phyloP scores from a whole-genome alignment of 2,797 vertebrate species.

The Neosilurus mollespiculum region DNA sequence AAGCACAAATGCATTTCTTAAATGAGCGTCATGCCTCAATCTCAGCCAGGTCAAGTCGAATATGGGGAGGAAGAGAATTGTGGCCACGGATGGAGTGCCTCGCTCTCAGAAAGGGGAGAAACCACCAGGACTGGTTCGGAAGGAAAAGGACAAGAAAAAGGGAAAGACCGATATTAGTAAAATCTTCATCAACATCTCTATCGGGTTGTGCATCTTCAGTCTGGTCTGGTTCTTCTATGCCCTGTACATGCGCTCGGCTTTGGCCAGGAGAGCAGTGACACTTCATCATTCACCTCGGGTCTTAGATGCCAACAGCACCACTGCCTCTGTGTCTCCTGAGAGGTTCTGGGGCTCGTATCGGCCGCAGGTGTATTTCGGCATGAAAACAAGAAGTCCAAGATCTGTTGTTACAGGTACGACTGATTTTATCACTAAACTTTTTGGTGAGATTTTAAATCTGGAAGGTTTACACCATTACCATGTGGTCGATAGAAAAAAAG shows the following conservation, averaged over 20 bases:
- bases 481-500: not conserved
- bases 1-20: not conserved
- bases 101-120: constrained; percentile 74
- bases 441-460: not conserved
- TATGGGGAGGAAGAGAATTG: constrained; percentile 79
- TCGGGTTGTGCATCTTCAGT: constrained; percentile 79
- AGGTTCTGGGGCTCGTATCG: constrained; percentile 94
- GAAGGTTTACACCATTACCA: not conserved
- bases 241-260: constrained; percentile 74
- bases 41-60: constrained; percentile 52
- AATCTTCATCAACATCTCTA: constrained; percentile 81
- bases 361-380: constrained; percentile 93
- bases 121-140: constrained; percentile 66
- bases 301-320: constrained; percentile 74
- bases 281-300: constrained; percentile 77
- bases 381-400: constrained; percentile 89
- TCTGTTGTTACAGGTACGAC: constrained; percentile 81
- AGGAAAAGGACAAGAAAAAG: constrained; percentile 79
- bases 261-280: constrained; percentile 76
- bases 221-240: constrained; percentile 82
- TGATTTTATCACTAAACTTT: not conserved
- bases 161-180: constrained; percentile 66
- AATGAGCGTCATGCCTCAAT: not conserved
- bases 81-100: constrained; percentile 66
- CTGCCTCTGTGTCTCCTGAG: constrained; percentile 71